These are phyloP conservation scores for Labeo calbasu DNA, from an alignment of 2,797 vertebrate genomes.

Conservation along the genomic window DNA sequence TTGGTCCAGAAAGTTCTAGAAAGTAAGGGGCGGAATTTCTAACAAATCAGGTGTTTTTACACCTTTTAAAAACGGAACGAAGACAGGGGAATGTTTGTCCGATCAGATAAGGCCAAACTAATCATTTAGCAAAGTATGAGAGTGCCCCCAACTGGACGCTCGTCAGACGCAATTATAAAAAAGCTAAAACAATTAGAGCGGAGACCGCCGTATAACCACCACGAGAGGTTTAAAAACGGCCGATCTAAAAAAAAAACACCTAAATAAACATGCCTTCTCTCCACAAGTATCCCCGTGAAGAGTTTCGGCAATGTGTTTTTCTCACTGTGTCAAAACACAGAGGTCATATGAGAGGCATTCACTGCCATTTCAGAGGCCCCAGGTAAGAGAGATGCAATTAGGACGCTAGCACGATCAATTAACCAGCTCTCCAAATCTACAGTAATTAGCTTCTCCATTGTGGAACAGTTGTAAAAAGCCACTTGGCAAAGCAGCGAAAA, in stretches of 20 bases:
- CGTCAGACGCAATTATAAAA: background rate
- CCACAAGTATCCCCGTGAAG: slow-evolving; percentile 68
- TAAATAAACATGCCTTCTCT: slow-evolving; percentile 46
- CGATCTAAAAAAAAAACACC: background rate
- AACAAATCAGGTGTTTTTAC: slow-evolving; percentile 1
- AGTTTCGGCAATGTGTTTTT: slow-evolving; percentile 76
- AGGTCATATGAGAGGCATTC: slow-evolving; percentile 74
- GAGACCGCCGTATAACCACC: background rate
- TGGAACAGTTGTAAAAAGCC: slow-evolving; percentile 81
- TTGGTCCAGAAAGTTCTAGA: background rate
- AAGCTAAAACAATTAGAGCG: slow-evolving; percentile 2
- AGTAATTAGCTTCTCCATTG: slow-evolving; percentile 84
- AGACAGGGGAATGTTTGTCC: slow-evolving; percentile 5
- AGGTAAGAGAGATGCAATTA: slow-evolving; percentile 82
- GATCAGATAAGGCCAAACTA: background rate
- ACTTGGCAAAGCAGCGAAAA: slow-evolving; percentile 82
- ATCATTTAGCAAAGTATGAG: slow-evolving; percentile 52
- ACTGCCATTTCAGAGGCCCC: slow-evolving; percentile 58
- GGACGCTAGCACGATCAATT: slow-evolving; percentile 83
- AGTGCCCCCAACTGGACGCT: slow-evolving; percentile 61
- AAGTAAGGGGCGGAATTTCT: background rate
- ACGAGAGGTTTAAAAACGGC: slow-evolving; percentile 13
- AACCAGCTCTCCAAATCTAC: slow-evolving; percentile 85
- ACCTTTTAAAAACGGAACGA: background rate
- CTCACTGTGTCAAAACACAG: slow-evolving; percentile 74